phyloP scores from a whole-genome alignment of 2,888 invertebrate species.

The Archips xylosteana region DNA sequence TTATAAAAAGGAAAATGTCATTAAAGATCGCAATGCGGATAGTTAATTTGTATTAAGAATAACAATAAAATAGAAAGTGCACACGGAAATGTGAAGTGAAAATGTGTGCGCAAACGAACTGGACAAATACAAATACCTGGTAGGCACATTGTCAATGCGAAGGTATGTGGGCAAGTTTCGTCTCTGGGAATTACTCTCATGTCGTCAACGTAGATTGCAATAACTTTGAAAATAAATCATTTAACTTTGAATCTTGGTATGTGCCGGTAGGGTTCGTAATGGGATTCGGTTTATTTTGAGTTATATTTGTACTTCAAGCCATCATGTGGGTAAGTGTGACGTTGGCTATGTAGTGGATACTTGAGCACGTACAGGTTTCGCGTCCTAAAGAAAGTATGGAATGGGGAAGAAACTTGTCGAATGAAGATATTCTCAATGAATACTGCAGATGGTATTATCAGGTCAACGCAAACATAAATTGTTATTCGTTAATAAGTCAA shows the following conservation, averaged over 20 bases:
- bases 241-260: neutral
- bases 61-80: constrained; percentile 58
- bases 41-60: neutral
- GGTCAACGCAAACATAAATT: too few relatives aligned
- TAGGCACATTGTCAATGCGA: constrained; percentile 24
- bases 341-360: neutral
- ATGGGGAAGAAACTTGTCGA: neutral
- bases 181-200: constrained; percentile 1
- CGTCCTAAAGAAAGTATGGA: neutral
- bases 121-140: constrained; percentile 46
- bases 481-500: neutral
- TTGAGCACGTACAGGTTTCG: neutral
- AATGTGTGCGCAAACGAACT: constrained; percentile 45
- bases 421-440: neutral
- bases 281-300: neutral
- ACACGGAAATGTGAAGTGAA: constrained; percentile 60
- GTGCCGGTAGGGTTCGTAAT: neutral
- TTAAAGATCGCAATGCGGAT: neutral
- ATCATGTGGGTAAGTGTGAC: constrained; percentile 6
- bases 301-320: neutral
- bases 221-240: neutral
- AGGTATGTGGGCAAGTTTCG: constrained; percentile 11
- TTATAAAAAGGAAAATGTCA: neutral
- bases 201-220: neutral
- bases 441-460: neutral